phyloP scores from a whole-genome alignment of 1,140 invertebrate genomes.

The Drosophila sechellia region DNA sequence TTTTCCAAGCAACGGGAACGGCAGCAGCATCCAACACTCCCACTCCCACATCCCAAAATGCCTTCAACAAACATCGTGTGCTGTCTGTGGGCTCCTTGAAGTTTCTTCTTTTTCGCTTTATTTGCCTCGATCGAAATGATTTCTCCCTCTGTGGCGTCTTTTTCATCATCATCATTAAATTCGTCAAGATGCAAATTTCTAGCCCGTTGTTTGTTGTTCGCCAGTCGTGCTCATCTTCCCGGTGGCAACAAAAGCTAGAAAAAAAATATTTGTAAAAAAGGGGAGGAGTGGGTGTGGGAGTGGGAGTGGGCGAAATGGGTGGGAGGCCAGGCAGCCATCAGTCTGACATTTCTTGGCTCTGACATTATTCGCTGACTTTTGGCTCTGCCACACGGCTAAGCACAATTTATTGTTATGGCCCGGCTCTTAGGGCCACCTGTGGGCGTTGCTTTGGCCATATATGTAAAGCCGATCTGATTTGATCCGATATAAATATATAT shows the following conservation, averaged over 20 bases:
- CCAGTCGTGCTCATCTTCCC: constrained; percentile 76
- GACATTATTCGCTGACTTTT: constrained; percentile 40
- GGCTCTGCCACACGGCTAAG: constrained; percentile 40
- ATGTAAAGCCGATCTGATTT: constrained; percentile 17
- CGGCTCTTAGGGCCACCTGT: constrained; percentile 61
- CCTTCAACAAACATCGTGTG: constrained; percentile 70
- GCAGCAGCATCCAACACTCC: constrained; percentile 64
- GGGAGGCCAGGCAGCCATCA: constrained; percentile 27
- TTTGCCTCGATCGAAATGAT: constrained; percentile 76
- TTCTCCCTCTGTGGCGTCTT: constrained; percentile 53
- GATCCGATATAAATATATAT: constrained; percentile 18
- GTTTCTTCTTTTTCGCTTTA: constrained; percentile 51
- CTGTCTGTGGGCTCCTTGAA: constrained; percentile 73
- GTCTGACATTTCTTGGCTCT: constrained; percentile 52
- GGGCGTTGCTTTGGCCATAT: constrained; percentile 48
- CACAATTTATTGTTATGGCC: constrained; percentile 54
- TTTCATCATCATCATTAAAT: constrained; percentile 82
- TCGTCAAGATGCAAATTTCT: constrained; percentile 82
- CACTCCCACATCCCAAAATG: constrained; percentile 41
- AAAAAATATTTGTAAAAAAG: constrained; percentile 10
- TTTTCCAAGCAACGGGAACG: constrained; percentile 47
- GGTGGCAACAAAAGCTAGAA: constrained; percentile 15
- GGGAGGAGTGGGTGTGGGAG: constrained; percentile 16
- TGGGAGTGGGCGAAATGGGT: constrained; percentile 12
- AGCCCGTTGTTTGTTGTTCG: constrained; percentile 47